Evolutionary conservation across 2,113 vertebrate species (phyloP).

Genomic region (Perognathus longimembris): DNA sequence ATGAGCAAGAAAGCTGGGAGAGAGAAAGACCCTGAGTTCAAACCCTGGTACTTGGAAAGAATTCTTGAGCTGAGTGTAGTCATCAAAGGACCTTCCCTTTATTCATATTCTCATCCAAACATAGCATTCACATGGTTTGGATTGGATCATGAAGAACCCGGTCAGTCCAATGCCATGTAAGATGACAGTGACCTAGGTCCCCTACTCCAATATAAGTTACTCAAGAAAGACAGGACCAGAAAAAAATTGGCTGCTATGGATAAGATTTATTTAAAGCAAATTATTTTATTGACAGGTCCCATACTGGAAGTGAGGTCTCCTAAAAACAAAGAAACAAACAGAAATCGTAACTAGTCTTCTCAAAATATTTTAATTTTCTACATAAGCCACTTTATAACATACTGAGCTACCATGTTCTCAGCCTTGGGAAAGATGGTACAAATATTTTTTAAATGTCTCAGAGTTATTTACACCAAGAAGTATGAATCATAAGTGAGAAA

Average conservation of each 20-base stretch:
- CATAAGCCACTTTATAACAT: background rate
- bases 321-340: background rate
- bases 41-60: background rate
- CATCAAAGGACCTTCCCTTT: background rate
- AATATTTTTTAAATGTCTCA: background rate
- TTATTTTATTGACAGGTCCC: background rate
- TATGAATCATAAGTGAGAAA: background rate
- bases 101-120: background rate
- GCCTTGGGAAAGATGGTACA: background rate
- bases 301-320: background rate
- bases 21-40: no score
- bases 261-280: background rate
- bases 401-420: background rate
- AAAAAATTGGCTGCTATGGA: background rate
- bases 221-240: background rate
- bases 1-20: no score
- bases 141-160: background rate
- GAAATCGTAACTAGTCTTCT: no score
- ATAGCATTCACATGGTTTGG: background rate
- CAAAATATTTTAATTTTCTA: background rate
- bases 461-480: background rate
- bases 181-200: background rate
- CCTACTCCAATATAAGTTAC: background rate
- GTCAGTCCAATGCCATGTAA: background rate
- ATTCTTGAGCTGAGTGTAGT: background rate